Evolutionary conservation across 2,113 vertebrate species (phyloP).

Genomic region (Notarius lentiginosus): DNA sequence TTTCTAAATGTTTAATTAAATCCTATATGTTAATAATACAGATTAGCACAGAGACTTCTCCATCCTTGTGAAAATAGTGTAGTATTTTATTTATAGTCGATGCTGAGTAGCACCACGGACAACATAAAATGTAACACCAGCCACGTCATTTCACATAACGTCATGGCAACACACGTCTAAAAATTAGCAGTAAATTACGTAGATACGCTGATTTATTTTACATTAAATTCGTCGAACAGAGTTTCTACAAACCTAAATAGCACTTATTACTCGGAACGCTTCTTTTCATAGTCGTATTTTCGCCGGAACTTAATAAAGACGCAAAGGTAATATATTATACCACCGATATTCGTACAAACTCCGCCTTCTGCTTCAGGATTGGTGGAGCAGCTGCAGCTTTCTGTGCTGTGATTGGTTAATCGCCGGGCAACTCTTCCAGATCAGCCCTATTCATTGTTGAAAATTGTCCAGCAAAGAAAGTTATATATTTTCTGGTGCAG

Average conservation of each 20-base stretch:
- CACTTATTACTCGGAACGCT: background rate
- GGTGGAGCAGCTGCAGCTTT: background rate
- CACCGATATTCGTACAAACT: background rate
- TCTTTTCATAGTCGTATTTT: background rate
- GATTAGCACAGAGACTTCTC: background rate
- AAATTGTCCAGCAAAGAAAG: background rate
- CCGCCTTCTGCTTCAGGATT: background rate
- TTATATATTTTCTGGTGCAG: too few species aligned
- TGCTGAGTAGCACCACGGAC: background rate
- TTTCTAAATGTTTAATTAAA: background rate
- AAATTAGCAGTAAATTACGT: background rate
- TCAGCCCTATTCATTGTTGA: background rate
- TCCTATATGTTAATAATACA: background rate
- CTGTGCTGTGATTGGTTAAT: background rate
- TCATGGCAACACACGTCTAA: background rate
- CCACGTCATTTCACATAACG: slow-evolving; percentile 21
- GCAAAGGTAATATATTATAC: background rate
- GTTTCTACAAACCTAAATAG: background rate
- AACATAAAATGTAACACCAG: slow-evolving; percentile 22
- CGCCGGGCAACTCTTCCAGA: background rate
- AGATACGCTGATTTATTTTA: background rate
- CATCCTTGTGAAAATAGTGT: background rate
- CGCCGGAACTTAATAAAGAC: background rate
- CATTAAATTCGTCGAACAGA: background rate
- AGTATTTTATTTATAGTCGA: background rate